Evolutionary conservation across 1,140 invertebrate genomes (phyloP), one percentile per base, ranked within the genome.

Genomic region (Pseudomyrmex cubaensis): DNA sequence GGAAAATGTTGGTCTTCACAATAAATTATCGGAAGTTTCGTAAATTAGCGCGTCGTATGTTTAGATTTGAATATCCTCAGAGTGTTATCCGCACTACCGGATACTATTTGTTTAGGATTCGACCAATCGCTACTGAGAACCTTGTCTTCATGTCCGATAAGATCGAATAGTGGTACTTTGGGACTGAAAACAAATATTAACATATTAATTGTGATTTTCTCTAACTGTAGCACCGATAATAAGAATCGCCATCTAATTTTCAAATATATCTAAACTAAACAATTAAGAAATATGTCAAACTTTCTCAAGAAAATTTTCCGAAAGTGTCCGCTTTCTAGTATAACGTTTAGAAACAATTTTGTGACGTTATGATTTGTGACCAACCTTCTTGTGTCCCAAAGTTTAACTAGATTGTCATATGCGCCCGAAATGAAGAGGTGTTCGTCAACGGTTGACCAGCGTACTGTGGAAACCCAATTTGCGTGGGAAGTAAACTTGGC

Each of bases 111-210:
- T 61, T 97, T 95, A 0, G 97, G 96, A 94, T 98, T 97, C 2
- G 98, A 97, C 99, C 99, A 99, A 94, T 99, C 98, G 89, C 98
- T 98, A 90, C 97, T 97, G 25, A 99, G 94, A 2, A 99, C 97
- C 95, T 99, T 99, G 86, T 99, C 99, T 89, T 98, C 97, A 92
- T 99, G 99, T 0, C 99, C 99, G 76, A 96, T 95, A 89, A 99
- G 95, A 92, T 99, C 98, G 91, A 97, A 99, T 0, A 99, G 94
- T 2, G 99, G 97, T 10, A 98, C 97, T 93, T 98, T 98, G 0
- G 98, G 97, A 93, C 98, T 98, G 20, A 76, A 86, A 17, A 44
- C 1, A 35, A 62, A 61, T 12, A 20, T n/a, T 56, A 25, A 48
- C 22, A 22, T 4, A 66, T 77, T 54, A 76, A 64, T 52, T 35